These are phyloP conservation scores for Euplexia lucipara DNA, from an alignment of 2,888 invertebrate genomes.

Conservation along the genomic window DNA sequence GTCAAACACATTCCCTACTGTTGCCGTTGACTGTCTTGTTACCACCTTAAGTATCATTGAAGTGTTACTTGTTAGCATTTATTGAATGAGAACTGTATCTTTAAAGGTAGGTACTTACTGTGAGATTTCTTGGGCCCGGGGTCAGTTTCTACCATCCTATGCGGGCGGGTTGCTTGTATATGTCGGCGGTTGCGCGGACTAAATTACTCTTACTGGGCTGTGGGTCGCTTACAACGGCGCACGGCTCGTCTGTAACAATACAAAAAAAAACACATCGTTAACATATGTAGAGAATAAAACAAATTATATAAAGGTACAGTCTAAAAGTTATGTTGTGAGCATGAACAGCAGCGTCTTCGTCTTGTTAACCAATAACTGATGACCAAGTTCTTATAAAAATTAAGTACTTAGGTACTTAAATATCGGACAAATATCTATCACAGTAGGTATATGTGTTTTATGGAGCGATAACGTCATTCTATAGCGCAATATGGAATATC, in stretches of 20 bases:
- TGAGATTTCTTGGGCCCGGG: conserved; percentile 94
- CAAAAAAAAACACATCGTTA: conserved; percentile 24
- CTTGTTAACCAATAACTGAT: not conserved
- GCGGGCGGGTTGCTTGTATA: conserved; percentile 89
- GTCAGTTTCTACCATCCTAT: conserved; percentile 98
- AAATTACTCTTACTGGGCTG: conserved; percentile 76
- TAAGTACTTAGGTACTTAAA: too few relatives aligned
- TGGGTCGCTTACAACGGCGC: conserved; percentile 83
- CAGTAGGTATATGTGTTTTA: not conserved
- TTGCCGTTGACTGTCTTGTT: not conserved
- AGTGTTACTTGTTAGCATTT: too few relatives aligned
- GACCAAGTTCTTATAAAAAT: not conserved
- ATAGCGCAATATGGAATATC: conserved; percentile 16
- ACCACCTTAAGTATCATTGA: too few relatives aligned
- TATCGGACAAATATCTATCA: conserved; percentile 8
- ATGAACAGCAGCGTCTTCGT: not conserved
- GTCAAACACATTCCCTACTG: not conserved
- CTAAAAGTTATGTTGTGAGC: not conserved
- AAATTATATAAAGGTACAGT: not conserved
- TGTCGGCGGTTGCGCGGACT: conserved; percentile 79
- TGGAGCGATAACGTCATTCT: not conserved
- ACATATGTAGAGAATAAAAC: not conserved
- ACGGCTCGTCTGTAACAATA: conserved; percentile 83
- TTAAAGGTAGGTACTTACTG: conserved; percentile 91
- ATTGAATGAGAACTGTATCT: too few relatives aligned